Evolutionary conservation across 2,797 vertebrate genomes (phyloP).

Genomic region (Acridotheres tristis): DNA sequence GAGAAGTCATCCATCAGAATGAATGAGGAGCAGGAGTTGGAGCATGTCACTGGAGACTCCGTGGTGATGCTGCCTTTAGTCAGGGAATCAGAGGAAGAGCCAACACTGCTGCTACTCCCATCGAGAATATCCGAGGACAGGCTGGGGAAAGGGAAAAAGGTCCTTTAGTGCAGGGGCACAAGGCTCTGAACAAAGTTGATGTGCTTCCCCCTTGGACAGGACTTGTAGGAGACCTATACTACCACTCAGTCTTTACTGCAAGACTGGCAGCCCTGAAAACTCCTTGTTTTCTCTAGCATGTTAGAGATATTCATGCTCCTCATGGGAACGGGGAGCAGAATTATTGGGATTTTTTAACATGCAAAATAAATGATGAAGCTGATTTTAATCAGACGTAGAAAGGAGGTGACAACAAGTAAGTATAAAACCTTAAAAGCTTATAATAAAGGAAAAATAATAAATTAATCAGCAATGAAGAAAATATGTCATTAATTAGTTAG

Average conservation of each 20-base stretch:
- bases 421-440: neutral
- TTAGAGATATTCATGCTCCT: slow-evolving; percentile 25
- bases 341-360: neutral
- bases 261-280: slow-evolving; percentile 63
- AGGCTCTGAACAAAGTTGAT: neutral
- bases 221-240: slow-evolving; percentile 65
- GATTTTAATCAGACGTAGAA: neutral
- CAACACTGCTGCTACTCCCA: slow-evolving; percentile 89
- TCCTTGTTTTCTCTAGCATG: slow-evolving; percentile 63
- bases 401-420: neutral
- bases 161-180: neutral
- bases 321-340: slow-evolving; percentile 32
- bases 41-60: slow-evolving; percentile 79
- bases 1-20: slow-evolving; percentile 90
- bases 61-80: slow-evolving; percentile 91
- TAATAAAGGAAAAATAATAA: neutral
- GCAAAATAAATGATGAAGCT: slow-evolving; percentile 9
- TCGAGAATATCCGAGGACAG: slow-evolving; percentile 90
- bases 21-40: slow-evolving; percentile 90
- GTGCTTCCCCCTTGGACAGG: neutral
- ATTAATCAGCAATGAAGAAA: neutral
- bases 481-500: neutral
- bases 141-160: slow-evolving; percentile 73
- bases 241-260: slow-evolving; percentile 62
- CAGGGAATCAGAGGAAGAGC: slow-evolving; percentile 90